Evolutionary conservation across 2,797 vertebrate species (phyloP).

Genomic region (Chelon auratus): DNA sequence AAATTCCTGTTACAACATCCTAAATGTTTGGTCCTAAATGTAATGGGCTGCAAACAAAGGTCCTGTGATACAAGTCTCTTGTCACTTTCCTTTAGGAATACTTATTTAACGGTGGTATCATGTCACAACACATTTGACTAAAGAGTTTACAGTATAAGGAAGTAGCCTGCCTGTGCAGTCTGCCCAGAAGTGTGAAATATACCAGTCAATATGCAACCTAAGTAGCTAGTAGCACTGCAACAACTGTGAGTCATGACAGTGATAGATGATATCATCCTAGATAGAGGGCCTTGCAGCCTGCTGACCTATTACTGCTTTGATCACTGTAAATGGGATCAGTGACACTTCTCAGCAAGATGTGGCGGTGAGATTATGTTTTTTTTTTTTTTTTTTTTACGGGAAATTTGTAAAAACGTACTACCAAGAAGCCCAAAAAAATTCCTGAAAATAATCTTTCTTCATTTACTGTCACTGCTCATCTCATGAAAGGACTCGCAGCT

Average conservation of each 20-base stretch:
- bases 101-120: background rate
- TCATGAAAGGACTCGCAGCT: background rate
- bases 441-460: background rate
- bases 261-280: slow-evolving; percentile 9
- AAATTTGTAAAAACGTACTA: background rate
- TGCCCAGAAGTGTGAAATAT: slow-evolving; percentile 42
- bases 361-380: background rate
- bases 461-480: background rate
- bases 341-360: slow-evolving; percentile 16
- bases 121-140: background rate
- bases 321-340: slow-evolving; percentile 15
- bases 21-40: no score
- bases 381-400: slow-evolving; percentile 20
- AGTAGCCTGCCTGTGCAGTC: slow-evolving; percentile 2
- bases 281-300: background rate
- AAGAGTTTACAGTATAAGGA: slow-evolving; percentile 33
- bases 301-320: background rate
- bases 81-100: background rate
- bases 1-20: no score
- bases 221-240: background rate
- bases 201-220: slow-evolving; percentile 1
- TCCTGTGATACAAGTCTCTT: background rate
- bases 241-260: background rate
- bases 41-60: background rate
- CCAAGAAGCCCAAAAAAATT: slow-evolving; percentile 1